Evolutionary conservation across 1,140 invertebrate species (phyloP), one percentile per base, ranked within the genome.

Genomic region (Neocloeon triangulifer): DNA sequence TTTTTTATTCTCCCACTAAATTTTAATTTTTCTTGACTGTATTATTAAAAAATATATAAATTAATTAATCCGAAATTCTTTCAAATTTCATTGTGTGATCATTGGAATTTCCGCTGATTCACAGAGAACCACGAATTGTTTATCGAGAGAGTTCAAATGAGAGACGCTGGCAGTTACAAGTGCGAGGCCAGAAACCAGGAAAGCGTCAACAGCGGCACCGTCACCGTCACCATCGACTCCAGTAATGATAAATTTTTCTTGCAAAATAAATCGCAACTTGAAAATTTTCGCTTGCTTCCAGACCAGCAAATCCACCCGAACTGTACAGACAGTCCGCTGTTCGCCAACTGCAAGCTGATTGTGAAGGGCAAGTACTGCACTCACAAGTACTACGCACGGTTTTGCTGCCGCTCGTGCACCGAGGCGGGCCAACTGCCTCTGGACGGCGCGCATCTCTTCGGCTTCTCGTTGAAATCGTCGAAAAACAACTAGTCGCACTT

Each of bases 401-500:
- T 88, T 66, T 94, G 88, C 50, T 94, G 88, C 53, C 65, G 72
- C 45, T 86, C 81, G 1, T 92, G 85, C 46, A 78, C 80, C 20
- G 55, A 75, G 49, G 79, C 81, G 2, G 80, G 80, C 2, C 73
- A 80, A 41, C 46, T 79, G 7, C 56, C 64, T 3, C 37, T 43
- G 1, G 45, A 41, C 23, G 55, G 51, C 19, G 47, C 51, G 3
- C 52, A 60, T 39, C 35, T 58, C n/a, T 42, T 51, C 5, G 49
- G 47, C 18, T 13, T 9, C 22, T 23, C 22, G n/a, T n/a, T n/a
- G n/a, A n/a, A n/a, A n/a, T n/a, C n/a, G n/a, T n/a, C n/a, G n/a
- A n/a, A n/a, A n/a, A n/a, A n/a, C n/a, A n/a, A n/a, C n/a, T n/a
- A n/a, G n/a, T n/a, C n/a, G n/a, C n/a, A n/a, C n/a, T n/a, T n/a